Conservation (phyloP, 2,797 vertebrate species). For the Phylloscopus collybita region DNA sequence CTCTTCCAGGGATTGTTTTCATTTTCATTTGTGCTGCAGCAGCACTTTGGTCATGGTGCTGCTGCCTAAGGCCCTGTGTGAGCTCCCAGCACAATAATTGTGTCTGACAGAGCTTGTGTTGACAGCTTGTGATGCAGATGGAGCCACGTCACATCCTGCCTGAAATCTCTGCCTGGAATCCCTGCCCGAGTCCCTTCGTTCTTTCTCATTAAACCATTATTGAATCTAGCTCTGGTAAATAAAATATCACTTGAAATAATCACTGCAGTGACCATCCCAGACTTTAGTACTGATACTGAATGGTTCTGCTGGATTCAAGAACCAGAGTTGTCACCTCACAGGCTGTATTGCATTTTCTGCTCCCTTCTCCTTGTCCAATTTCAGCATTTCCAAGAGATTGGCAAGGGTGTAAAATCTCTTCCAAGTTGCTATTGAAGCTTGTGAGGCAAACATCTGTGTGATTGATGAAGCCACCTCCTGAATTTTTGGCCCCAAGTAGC, state of each 20-base stretch:
- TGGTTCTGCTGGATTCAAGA: neutral
- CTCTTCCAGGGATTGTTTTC: neutral
- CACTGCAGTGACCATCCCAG: neutral
- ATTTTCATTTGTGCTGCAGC: neutral
- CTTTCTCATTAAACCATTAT: neutral
- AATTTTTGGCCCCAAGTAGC: neutral
- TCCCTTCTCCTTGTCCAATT: neutral
- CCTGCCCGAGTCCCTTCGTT: neutral
- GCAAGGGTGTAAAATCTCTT: neutral
- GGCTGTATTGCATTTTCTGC: accelerated
- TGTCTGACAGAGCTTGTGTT: neutral
- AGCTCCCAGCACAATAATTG: neutral
- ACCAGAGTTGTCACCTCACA: neutral
- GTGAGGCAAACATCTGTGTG: neutral
- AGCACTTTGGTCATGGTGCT: neutral
- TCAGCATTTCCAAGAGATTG: neutral
- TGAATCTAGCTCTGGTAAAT: neutral
- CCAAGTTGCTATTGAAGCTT: neutral
- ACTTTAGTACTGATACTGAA: neutral
- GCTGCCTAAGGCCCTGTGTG: neutral
- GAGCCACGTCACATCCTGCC: neutral
- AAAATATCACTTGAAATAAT: neutral
- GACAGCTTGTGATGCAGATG: neutral
- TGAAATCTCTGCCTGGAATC: neutral
- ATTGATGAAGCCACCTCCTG: neutral